Evolutionary conservation across 2,888 invertebrate genomes (phyloP).

Genomic region (Empis stercorea): DNA sequence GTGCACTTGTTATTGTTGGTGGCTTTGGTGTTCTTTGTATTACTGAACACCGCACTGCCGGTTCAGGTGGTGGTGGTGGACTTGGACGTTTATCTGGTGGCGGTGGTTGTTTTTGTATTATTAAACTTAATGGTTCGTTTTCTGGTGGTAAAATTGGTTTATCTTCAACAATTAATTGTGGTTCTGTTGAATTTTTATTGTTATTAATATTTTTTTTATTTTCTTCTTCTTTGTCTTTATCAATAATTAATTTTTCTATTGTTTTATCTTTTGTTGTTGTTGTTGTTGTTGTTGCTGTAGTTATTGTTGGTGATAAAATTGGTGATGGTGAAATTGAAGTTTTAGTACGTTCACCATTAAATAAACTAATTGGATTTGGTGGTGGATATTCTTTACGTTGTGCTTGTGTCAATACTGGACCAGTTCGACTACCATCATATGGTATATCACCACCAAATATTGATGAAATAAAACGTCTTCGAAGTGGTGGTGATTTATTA

Average conservation of each 20-base stretch:
- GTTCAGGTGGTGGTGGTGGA: slow-evolving; percentile 53
- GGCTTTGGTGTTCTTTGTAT: slow-evolving; percentile 63
- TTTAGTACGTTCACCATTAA: neutral
- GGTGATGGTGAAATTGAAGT: neutral
- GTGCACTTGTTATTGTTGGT: slow-evolving; percentile 7
- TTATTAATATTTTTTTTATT: slow-evolving; percentile 18
- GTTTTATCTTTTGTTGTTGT: neutral
- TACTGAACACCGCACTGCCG: slow-evolving; percentile 61
- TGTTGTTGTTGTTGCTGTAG: neutral
- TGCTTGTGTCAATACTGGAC: slow-evolving; percentile 56
- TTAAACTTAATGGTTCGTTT: slow-evolving; percentile 44
- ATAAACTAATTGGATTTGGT: neutral
- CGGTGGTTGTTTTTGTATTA: slow-evolving; percentile 38
- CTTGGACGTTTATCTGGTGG: slow-evolving; percentile 33
- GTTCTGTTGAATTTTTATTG: slow-evolving; percentile 37
- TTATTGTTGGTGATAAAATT: neutral
- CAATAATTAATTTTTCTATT: too few species aligned
- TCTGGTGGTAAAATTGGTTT: slow-evolving; percentile 49
- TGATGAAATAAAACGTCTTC: slow-evolving; percentile 62
- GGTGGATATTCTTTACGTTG: slow-evolving; percentile 64
- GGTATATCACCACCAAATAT: slow-evolving; percentile 70
- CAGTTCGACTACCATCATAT: slow-evolving; percentile 55
- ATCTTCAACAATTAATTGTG: slow-evolving; percentile 46
- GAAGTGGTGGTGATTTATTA: slow-evolving; percentile 27
- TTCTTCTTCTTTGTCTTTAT: slow-evolving; percentile 15